Base-by-base conservation (phyloP, 2,888 invertebrate species). In the Ariolimax columbianus region DNA sequence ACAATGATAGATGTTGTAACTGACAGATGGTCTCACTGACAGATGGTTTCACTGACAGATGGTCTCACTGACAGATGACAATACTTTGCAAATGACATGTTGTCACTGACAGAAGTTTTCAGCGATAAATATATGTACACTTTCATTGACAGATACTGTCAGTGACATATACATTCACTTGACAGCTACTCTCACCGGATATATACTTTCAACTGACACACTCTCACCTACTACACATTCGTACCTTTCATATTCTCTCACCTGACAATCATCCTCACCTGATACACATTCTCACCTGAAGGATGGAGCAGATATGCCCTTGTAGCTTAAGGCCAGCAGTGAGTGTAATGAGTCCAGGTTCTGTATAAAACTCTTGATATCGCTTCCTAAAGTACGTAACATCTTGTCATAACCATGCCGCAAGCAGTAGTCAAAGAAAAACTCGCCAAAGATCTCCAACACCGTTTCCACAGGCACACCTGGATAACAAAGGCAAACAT, bases 281-380 rank as follows among this genome's bases (percentile, higher is more conserved):
- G 63, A 63, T n/a, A 63, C 3, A 63, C 30, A n/a, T 9, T 30
- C 47, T 83, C 83, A 93, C 91, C 94, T 91, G 91, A 94, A 94
- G 9, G 93, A 93, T 0, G 94, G 94, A 9, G 94, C 92, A 47
- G 89, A 88, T 80, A 94, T 93, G 80, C 93, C 92, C 82, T 91
- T 93, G 88, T 94, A 94, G 40, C 91, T 89, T 84, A 93, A 89
- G 26, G 92, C 91, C 82, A 94, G 89, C 40, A 94, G 91, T 19
- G 93, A 91, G 87, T 93, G 93, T 11, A 93, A 90, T 0, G 93
- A 93, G 87, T 93, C 93, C 80, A 93, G 89, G 85, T 93, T 93
- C 89, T 93, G 93, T 30, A 93, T 91, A 86, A 93, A 93, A 51
- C 91, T 91, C 43, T 88, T 87, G 84, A 93, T 90, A 86, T 92